Evolutionary conservation across 2,797 vertebrate species (phyloP).

Genomic region (Steatocranus sp.): DNA sequence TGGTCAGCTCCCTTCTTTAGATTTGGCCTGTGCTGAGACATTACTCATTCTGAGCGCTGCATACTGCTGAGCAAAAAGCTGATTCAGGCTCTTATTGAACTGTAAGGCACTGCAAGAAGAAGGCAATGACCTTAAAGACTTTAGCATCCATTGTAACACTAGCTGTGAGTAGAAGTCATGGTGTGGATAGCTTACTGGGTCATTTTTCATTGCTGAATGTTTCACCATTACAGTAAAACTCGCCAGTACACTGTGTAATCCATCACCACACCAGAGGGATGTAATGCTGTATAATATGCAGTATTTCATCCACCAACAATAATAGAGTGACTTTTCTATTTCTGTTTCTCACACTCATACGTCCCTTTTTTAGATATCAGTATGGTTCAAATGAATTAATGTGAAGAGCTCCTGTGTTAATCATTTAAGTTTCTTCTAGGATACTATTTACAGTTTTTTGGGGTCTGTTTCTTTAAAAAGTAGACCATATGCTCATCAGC

Average conservation of each 20-base stretch:
- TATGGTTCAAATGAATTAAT: neutral
- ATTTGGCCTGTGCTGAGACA: conserved; percentile 3
- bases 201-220: conserved; percentile 56
- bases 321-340: conserved; percentile 37
- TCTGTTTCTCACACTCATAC: conserved; percentile 7
- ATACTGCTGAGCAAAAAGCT: conserved; percentile 35
- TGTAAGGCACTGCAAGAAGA: conserved; percentile 22
- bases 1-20: conserved; percentile 16
- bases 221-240: conserved; percentile 36
- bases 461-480: neutral
- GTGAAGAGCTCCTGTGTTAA: neutral
- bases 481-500: neutral
- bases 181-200: conserved; percentile 13
- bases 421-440: neutral
- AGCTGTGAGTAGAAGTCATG: conserved; percentile 5
- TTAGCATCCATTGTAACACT: conserved; percentile 32
- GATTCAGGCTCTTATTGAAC: conserved; percentile 55
- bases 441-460: neutral
- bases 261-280: conserved; percentile 28
- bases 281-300: conserved; percentile 22
- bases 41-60: conserved; percentile 43
- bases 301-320: conserved; percentile 26
- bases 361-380: neutral
- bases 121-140: conserved; percentile 49
- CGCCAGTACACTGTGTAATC: conserved; percentile 23